Evolutionary conservation across 2,113 vertebrate species (phyloP).

Genomic region (Mastomys natalensis): DNA sequence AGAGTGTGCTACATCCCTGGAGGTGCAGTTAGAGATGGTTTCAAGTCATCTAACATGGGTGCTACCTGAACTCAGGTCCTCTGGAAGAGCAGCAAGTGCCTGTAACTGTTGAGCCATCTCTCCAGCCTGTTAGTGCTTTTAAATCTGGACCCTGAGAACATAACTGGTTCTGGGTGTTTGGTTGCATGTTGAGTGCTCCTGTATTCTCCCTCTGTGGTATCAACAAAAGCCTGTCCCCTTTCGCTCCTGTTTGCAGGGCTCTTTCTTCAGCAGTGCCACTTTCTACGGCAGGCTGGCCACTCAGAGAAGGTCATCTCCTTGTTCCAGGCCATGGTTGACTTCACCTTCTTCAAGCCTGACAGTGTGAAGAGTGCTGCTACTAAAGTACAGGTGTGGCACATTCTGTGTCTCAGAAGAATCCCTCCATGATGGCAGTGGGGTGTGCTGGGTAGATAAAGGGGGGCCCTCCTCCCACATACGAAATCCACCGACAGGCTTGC

Average conservation of each 20-base stretch:
- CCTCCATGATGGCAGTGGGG: background rate
- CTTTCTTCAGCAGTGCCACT: constrained; percentile 95
- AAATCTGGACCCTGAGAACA: background rate
- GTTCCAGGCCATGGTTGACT: constrained; percentile 96
- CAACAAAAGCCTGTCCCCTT: background rate
- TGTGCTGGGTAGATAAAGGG: background rate
- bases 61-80: background rate
- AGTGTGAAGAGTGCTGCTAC: constrained; percentile 92
- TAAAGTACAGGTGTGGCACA: constrained; percentile 91
- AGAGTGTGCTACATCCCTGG: background rate
- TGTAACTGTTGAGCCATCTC: background rate
- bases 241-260: constrained; percentile 85
- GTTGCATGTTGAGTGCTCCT: accelerated
- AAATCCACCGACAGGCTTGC: accelerated
- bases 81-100: background rate
- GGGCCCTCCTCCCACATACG: accelerated
- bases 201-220: accelerated
- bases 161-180: accelerated
- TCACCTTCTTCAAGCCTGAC: constrained; percentile 97
- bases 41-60: background rate
- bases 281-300: constrained; percentile 95
- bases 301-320: constrained; percentile 94
- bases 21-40: background rate
- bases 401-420: background rate
- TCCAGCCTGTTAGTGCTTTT: background rate